These are phyloP conservation scores for Schizotus pectinicornis DNA, from an alignment of 2,888 invertebrate species.

Conservation along the genomic window DNA sequence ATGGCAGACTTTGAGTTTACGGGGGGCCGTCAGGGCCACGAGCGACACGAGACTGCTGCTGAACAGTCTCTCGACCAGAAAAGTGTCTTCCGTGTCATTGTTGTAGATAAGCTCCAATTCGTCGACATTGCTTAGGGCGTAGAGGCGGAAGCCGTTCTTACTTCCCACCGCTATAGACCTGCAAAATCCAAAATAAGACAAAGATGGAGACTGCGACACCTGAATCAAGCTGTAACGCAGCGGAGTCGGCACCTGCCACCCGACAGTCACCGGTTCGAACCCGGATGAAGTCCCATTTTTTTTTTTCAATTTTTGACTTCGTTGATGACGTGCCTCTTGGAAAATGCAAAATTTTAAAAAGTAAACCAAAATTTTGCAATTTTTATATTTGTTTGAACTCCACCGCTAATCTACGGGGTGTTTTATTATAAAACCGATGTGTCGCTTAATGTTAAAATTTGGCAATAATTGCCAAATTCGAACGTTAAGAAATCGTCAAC, in stretches of 20 bases:
- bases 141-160: slow-evolving; percentile 88
- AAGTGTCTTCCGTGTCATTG: slow-evolving; percentile 83
- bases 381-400: no score
- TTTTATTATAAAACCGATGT: no score
- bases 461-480: no score
- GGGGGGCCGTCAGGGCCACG: slow-evolving; percentile 88
- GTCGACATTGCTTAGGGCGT: slow-evolving; percentile 82
- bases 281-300: no score
- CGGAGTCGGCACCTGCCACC: not conserved
- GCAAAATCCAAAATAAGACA: slow-evolving; percentile 42
- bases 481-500: no score
- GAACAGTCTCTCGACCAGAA: slow-evolving; percentile 94
- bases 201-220: not conserved
- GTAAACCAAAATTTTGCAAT: no score
- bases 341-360: no score
- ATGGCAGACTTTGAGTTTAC: slow-evolving; percentile 94
- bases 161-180: slow-evolving; percentile 94
- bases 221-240: not conserved
- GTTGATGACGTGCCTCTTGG: no score
- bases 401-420: no score
- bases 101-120: slow-evolving; percentile 89
- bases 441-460: no score
- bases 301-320: no score
- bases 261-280: no score
- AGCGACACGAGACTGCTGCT: slow-evolving; percentile 96